A percentile compares a stretch with the other conserved stretches of the same genome.
Evolutionary conservation across 2,888 invertebrate genomes (phyloP).

Genomic region (Halictus ligatus): DNA sequence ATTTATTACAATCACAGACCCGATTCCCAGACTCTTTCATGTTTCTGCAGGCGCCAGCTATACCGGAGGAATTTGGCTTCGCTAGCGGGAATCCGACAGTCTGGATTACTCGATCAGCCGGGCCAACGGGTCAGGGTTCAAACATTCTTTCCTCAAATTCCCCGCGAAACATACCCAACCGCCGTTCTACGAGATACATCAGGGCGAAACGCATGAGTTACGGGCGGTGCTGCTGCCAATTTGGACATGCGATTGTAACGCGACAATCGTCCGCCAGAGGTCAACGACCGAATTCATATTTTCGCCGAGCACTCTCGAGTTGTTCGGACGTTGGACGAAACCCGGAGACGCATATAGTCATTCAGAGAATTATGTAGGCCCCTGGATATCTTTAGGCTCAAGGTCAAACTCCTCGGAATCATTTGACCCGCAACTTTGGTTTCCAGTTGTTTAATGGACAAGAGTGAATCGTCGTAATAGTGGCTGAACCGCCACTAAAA

Average conservation of each 20-base stretch:
- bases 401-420: neutral
- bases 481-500: no score
- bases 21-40: conserved; percentile 5
- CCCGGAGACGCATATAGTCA: neutral
- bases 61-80: neutral
- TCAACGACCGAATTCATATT: neutral
- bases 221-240: neutral
- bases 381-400: neutral
- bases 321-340: neutral
- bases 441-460: neutral
- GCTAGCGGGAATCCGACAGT: neutral
- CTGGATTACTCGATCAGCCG: neutral
- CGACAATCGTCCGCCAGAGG: neutral
- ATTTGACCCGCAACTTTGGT: neutral
- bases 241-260: neutral
- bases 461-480: no score
- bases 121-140: neutral
- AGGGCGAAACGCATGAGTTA: neutral
- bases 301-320: neutral
- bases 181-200: neutral
- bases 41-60: neutral
- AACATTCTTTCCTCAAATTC: neutral
- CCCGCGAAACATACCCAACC: neutral
- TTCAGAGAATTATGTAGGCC: neutral
- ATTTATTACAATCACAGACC: conserved; percentile 32